Evolutionary conservation across 2,797 vertebrate species (phyloP).

Genomic region (Lates japonicus): DNA sequence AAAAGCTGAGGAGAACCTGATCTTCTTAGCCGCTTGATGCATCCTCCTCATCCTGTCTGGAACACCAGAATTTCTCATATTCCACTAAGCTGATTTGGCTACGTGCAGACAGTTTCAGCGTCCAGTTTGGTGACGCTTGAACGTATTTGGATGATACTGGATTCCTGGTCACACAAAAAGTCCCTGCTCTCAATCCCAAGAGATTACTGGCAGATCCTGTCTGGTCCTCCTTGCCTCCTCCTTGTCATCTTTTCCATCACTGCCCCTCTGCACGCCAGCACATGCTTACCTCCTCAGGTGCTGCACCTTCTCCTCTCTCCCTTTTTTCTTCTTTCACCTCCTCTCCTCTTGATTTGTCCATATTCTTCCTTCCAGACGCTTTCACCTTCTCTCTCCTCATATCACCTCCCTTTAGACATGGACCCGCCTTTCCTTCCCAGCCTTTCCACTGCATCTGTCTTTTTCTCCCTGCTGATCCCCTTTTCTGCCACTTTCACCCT

Average conservation of each 20-base stretch:
- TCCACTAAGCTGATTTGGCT: conserved; percentile 61
- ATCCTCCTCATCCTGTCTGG: conserved; percentile 81
- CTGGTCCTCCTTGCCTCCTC: conserved; percentile 68
- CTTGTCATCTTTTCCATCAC: conserved; percentile 35
- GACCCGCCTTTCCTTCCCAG: conserved; percentile 17
- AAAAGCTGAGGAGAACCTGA: conserved; percentile 91
- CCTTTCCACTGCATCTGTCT: conserved; percentile 31
- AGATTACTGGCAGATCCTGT: conserved; percentile 61
- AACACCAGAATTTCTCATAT: conserved; percentile 89
- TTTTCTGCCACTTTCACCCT: conserved; percentile 54
- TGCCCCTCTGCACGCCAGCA: neutral
- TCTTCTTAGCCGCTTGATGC: conserved; percentile 72
- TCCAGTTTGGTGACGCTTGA: conserved; percentile 23
- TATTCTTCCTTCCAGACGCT: conserved; percentile 19
- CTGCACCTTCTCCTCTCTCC: conserved; percentile 17
- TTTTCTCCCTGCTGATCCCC: conserved; percentile 36
- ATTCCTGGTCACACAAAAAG: conserved; percentile 84
- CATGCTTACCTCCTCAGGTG: conserved; percentile 33
- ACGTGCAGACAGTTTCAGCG: conserved; percentile 14
- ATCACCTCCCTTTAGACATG: conserved; percentile 1
- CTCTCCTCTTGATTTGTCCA: conserved; percentile 20
- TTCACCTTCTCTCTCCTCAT: conserved; percentile 10
- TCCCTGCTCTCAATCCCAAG: conserved; percentile 89
- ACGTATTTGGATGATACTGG: conserved; percentile 66
- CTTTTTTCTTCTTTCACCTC: conserved; percentile 16